Conservation (phyloP, 2,113 vertebrate genomes). For the Cyanoderma ruficeps region DNA sequence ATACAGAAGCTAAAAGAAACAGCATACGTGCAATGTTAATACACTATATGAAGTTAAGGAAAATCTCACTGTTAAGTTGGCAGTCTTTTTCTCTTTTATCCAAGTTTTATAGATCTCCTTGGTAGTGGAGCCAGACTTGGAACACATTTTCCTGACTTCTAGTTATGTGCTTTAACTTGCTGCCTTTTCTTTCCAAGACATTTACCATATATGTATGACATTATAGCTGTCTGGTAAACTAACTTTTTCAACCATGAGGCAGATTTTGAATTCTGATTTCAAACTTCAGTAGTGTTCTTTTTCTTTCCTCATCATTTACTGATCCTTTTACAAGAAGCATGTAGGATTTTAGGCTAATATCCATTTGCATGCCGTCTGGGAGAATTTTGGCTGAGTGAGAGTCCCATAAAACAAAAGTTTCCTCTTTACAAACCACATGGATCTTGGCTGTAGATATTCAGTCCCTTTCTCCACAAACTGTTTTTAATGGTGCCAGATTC, state of each 20-base stretch:
- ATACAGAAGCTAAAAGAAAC: constrained; percentile 38
- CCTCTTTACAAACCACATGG: constrained; percentile 68
- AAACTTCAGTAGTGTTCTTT: constrained; percentile 51
- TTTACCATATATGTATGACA: constrained; percentile 49
- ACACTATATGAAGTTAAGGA: constrained; percentile 45
- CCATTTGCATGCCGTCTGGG: constrained; percentile 64
- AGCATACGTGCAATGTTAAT: constrained; percentile 61
- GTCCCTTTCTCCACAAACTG: constrained; percentile 67
- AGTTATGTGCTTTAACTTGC: constrained; percentile 39
- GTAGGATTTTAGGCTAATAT: constrained; percentile 66
- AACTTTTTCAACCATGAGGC: constrained; percentile 53
- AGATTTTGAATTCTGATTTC: constrained; percentile 56
- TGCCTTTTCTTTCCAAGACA: constrained; percentile 51
- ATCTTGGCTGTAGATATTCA: constrained; percentile 68
- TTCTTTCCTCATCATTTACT: constrained; percentile 12
- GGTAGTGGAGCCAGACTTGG: constrained; percentile 47
- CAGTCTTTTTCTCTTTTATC: constrained; percentile 26
- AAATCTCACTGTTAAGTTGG: constrained; percentile 42
- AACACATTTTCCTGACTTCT: constrained; percentile 55
- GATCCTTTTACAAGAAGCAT: constrained; percentile 38
- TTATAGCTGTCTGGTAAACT: constrained; percentile 58
- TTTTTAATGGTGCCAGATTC: constrained; percentile 71
- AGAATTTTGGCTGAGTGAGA: constrained; percentile 62
- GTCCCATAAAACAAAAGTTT: constrained; percentile 67
- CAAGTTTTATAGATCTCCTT: constrained; percentile 45